Conservation (phyloP, 2,797 vertebrate species). For the Sternarchorhynchus goeldii region DNA sequence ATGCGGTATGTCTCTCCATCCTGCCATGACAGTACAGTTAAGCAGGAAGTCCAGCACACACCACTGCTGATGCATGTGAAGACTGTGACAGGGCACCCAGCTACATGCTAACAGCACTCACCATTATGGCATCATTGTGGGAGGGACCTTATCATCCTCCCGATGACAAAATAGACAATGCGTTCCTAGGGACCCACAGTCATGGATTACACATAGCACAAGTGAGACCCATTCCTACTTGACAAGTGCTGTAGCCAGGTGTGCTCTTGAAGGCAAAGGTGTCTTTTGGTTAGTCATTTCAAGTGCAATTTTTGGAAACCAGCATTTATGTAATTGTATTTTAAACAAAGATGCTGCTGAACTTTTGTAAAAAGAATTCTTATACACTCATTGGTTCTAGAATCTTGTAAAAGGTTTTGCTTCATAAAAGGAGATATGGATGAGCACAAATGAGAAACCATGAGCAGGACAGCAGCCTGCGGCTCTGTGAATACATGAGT, state of each 20-base stretch:
- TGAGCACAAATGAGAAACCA: conserved; percentile 16
- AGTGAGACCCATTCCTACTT: neutral
- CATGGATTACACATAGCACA: neutral
- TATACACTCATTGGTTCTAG: neutral
- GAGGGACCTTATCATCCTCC: too few relatives aligned
- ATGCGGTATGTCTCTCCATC: too few relatives aligned
- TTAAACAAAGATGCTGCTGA: neutral
- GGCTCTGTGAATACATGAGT: conserved; percentile 57
- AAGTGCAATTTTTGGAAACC: neutral
- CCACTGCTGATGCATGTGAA: too few relatives aligned
- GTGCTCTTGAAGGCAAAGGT: neutral
- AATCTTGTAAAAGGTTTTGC: neutral
- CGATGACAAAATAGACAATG: neutral
- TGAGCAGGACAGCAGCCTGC: conserved; percentile 24
- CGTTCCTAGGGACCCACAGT: neutral
- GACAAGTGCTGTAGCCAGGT: neutral
- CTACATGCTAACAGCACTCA: too few relatives aligned
- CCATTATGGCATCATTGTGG: too few relatives aligned
- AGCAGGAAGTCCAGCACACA: too few relatives aligned
- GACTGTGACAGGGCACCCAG: too few relatives aligned
- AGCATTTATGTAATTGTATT: neutral
- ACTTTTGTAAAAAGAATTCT: neutral
- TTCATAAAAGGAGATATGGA: neutral
- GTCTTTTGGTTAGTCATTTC: neutral
- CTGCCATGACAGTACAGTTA: too few relatives aligned